Evolutionary conservation across 1,140 invertebrate species (phyloP).

Genomic region (Macrotrachela quadricornifera): DNA sequence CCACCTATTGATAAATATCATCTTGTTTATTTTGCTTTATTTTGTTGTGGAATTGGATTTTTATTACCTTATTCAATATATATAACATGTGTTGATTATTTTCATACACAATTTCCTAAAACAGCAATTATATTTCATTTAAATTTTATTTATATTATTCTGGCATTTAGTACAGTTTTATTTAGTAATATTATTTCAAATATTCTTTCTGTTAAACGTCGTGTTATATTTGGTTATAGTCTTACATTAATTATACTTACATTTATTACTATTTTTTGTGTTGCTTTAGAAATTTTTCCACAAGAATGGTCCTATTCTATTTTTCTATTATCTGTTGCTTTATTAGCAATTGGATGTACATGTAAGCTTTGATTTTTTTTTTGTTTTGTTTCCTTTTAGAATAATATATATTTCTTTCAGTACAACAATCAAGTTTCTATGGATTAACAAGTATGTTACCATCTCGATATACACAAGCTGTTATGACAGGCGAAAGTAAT

Average conservation of each 20-base stretch:
- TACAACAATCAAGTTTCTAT: slow-evolving; percentile 79
- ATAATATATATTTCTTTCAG: slow-evolving; percentile 23
- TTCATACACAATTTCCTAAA: slow-evolving; percentile 54
- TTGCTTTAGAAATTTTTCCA: slow-evolving; percentile 55
- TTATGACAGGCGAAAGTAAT: slow-evolving; percentile 74
- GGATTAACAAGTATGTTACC: slow-evolving; percentile 76
- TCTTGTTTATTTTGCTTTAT: slow-evolving; percentile 43
- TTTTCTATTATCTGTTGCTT: slow-evolving; percentile 56
- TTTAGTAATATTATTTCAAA: slow-evolving; percentile 49
- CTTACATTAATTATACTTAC: slow-evolving; percentile 55
- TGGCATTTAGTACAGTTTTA: slow-evolving; percentile 60
- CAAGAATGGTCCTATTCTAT: slow-evolving; percentile 48
- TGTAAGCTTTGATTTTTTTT: slow-evolving; percentile 30
- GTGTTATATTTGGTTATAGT: slow-evolving; percentile 65
- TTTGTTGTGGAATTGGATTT: slow-evolving; percentile 66
- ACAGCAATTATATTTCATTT: slow-evolving; percentile 71
- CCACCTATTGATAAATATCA: not conserved
- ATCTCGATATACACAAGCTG: slow-evolving; percentile 62
- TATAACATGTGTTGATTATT: slow-evolving; percentile 68
- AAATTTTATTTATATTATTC: slow-evolving; percentile 64
- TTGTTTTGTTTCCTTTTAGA: no score
- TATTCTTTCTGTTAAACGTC: slow-evolving; percentile 50
- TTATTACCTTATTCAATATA: slow-evolving; percentile 74
- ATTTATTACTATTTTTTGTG: slow-evolving; percentile 58
- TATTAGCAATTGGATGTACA: slow-evolving; percentile 66